Conservation (phyloP, 1,140 invertebrate genomes). For the Drosophila ohnishii region DNA sequence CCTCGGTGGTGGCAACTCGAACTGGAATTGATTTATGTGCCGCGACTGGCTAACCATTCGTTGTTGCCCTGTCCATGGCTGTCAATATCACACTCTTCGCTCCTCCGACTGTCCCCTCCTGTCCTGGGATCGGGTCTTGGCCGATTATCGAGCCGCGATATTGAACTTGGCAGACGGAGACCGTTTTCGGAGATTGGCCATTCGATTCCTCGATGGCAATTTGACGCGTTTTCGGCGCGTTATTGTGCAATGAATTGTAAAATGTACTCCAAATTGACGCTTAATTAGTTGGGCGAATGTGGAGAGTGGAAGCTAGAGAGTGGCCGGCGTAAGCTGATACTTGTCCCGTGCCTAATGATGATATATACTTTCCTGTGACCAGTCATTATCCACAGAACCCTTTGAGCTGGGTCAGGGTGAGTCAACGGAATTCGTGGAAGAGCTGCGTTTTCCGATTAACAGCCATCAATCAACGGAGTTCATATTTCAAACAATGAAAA, state of each 20-base stretch:
- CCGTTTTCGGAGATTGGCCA: slow-evolving; percentile 28
- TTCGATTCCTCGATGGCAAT: slow-evolving; percentile 30
- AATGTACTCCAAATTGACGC: slow-evolving; percentile 69
- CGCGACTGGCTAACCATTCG: slow-evolving; percentile 38
- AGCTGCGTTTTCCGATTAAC: slow-evolving; percentile 18
- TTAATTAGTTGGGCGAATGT: slow-evolving; percentile 65
- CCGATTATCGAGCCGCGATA: slow-evolving; percentile 65
- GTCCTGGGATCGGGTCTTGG: slow-evolving; percentile 24
- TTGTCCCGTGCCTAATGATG: slow-evolving; percentile 65
- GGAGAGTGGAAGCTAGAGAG: slow-evolving; percentile 3
- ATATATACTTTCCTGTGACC: slow-evolving; percentile 55
- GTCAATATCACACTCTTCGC: slow-evolving; percentile 61
- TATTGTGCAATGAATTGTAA: slow-evolving; percentile 74
- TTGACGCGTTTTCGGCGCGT: slow-evolving; percentile 52
- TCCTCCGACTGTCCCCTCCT: neutral
- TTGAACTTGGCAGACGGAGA: slow-evolving; percentile 64
- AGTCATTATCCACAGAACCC: slow-evolving; percentile 59
- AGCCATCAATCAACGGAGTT: slow-evolving; percentile 38
- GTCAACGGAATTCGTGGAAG: slow-evolving; percentile 32
- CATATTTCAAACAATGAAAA: slow-evolving; percentile 12
- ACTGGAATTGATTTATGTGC: slow-evolving; percentile 78
- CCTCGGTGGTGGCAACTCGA: slow-evolving; percentile 33
- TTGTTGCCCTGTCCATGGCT: slow-evolving; percentile 59
- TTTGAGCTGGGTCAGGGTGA: slow-evolving; percentile 62
- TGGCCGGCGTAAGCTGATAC: slow-evolving; percentile 51